Evolutionary conservation across 2,797 vertebrate species (phyloP), one percentile per base, ranked within the genome.

Genomic region (Tapirus indicus): DNA sequence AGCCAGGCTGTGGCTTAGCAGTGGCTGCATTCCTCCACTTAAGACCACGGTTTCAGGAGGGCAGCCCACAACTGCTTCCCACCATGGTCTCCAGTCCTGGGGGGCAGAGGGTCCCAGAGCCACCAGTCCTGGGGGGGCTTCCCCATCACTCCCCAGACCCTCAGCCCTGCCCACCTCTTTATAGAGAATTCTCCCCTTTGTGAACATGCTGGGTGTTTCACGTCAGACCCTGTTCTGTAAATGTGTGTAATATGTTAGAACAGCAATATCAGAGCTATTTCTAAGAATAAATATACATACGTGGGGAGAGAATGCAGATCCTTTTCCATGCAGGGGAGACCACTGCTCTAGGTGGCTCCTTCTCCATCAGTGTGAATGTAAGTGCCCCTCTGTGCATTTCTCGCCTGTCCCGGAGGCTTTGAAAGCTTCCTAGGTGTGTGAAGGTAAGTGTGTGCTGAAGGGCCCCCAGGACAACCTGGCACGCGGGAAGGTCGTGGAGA

Each of bases 341-440:
- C 0, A 0, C 2, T 6, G 32, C 7, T n/a, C 29, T 0, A 12
- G 2, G 27, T 6, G 7, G 0, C 35, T 0, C 13, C 38, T 52
- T 74, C 21, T 32, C 16, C 2, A 32, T 78, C 11, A 0, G 5
- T 3, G 32, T 44, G 12, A 10, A 18, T 0, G 2, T 14, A 29
- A 27, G 7, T 1, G 27, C 38, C 52, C 62, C 20, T 72, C 56
- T 6, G 2, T 21, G 47, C 2, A 12, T 13, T n/a, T 4, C 71
- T 44, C n/a, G 41, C 44, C 72, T 18, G 12, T n/a, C 41, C 17
- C 29, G 18, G 64, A 3, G 1, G 23, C 71, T 41, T 1, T 0
- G 20, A 47, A 7, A 18, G 27, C 7, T 32, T 52, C 49, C 16
- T 2, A 52, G 47, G 12, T 20, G 20, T 5, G 20, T 9, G 62